Percentiles rank a stretch among this genome's conserved stretches.
These are phyloP conservation scores for Automeris io DNA, from an alignment of 2,888 invertebrate genomes.

Conservation along the genomic window DNA sequence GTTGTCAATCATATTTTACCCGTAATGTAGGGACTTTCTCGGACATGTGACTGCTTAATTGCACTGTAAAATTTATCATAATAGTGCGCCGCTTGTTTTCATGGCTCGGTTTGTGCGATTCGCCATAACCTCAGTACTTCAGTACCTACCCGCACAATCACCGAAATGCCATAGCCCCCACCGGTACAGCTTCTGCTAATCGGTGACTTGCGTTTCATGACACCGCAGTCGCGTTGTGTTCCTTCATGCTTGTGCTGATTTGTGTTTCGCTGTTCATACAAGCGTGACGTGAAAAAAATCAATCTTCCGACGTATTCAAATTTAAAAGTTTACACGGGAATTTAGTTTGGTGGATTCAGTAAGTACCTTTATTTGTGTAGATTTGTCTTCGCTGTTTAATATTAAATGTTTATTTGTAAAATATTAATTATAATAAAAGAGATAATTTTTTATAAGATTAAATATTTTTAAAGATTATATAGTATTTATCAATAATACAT, in stretches of 20 bases:
- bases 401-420: no score
- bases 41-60: no score
- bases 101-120: background rate
- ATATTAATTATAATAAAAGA: no score
- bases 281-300: background rate
- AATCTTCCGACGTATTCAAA: background rate
- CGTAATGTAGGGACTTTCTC: background rate
- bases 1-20: background rate
- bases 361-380: no score
- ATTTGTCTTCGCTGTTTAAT: no score
- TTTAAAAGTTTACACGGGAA: no score
- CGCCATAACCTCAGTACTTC: background rate
- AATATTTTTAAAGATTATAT: no score
- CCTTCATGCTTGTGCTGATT: conserved; percentile 3
- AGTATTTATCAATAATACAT: no score
- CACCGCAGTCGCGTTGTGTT: conserved; percentile 14
- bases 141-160: conserved; percentile 19
- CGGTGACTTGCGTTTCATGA: conserved; percentile 10
- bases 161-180: conserved; percentile 21
- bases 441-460: no score
- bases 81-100: background rate
- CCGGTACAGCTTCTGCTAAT: conserved; percentile 19
- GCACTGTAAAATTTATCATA: background rate
- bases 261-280: background rate
- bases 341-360: no score